Evolutionary conservation across 1,140 invertebrate species (phyloP), one percentile per base, ranked within the genome.

Genomic region (Scaptodrosophila lebanonensis): DNA sequence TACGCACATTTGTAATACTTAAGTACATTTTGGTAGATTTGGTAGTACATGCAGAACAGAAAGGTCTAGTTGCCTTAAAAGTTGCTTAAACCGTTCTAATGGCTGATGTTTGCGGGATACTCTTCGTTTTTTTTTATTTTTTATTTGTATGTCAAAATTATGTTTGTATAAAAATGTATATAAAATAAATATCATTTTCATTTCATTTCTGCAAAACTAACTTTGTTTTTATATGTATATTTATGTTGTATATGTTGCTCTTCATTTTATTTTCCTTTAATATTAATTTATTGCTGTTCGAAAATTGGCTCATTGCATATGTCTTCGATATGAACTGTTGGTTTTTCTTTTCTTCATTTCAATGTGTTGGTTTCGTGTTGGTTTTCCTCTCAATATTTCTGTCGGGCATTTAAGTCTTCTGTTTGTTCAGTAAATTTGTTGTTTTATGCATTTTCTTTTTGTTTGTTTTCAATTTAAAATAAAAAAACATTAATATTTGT

Each of bases 101-200:
- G 36, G 53, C 27, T 49, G n/a, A n/a, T n/a, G n/a, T n/a, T 9
- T 33, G 25, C 20, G 32, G 42, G 18, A n/a, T 45, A 36, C 22
- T 27, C 12, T 51, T 51, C 8, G 15, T 45, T 16, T 2, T 18
- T 54, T 30, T 25, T 43, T 12, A n/a, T 20, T 12, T 13, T 32
- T 48, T 32, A 50, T 45, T 38, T 44, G 30, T 38, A 45, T 47
- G 25, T 72, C 52, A 52, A 72, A 75, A 66, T 68, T 27, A 65
- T 76, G 71, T 42, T 33, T 72, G 63, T 76, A 76, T 76, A 76
- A 77, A 75, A 76, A 49, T 76, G 63, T 76, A 76, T 77, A 77
- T 63, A 76, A 76, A 77, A 76, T 76, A 77, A 77, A 77, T 44
- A 58, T 65, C 65, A 22, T 38, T 40, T 15, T 40, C 44, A 13